These are phyloP conservation scores for Phylloscopus trochiloides DNA, from an alignment of 2,113 vertebrate genomes.

Conservation along the genomic window DNA sequence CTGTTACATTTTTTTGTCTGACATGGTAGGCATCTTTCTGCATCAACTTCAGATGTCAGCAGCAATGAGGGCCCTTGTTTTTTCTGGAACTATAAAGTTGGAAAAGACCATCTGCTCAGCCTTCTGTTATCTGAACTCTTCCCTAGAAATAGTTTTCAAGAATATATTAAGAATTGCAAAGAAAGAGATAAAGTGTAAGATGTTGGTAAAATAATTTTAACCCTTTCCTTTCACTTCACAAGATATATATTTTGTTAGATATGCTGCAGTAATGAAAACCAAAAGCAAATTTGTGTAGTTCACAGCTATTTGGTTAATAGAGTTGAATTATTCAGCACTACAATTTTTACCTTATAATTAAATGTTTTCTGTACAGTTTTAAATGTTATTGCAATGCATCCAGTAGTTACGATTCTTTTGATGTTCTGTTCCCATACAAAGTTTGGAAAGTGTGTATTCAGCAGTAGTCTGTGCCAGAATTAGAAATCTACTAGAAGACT, in stretches of 20 bases:
- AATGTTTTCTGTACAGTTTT: neutral
- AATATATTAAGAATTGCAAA: slow-evolving; percentile 39
- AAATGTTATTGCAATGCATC: neutral
- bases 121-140: slow-evolving; percentile 47
- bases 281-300: neutral
- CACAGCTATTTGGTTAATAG: neutral
- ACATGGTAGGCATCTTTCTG: slow-evolving; percentile 26
- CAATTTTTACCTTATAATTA: neutral
- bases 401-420: neutral
- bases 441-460: neutral
- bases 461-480: neutral
- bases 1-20: neutral
- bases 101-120: slow-evolving; percentile 63
- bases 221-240: neutral
- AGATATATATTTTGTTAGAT: neutral
- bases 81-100: slow-evolving; percentile 53
- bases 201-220: neutral
- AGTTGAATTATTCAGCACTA: neutral
- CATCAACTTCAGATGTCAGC: slow-evolving; percentile 55
- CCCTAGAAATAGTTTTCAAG: slow-evolving; percentile 11
- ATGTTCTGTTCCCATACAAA: neutral
- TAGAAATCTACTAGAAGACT: neutral
- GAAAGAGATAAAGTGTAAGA: neutral
- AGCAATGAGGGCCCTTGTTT: slow-evolving; percentile 27
- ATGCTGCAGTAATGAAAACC: neutral